Conservation (phyloP, 1,140 invertebrate species). For the Saccostrea cuccullata region DNA sequence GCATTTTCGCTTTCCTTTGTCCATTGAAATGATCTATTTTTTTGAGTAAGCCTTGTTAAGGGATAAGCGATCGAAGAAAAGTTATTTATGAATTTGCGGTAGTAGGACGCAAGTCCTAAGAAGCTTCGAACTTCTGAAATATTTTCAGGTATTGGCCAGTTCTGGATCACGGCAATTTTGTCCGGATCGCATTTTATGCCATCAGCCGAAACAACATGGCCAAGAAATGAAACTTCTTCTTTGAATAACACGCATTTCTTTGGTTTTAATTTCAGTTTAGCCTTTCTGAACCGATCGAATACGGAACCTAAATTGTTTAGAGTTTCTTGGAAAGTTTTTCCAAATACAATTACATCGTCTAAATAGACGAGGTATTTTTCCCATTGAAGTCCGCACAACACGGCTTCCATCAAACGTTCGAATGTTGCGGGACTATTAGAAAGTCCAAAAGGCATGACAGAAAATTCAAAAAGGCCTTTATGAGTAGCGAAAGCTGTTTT, state of each 20-base stretch:
- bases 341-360: constrained; percentile 36
- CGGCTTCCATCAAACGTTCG: constrained; percentile 48
- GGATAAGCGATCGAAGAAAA: constrained; percentile 47
- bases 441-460: constrained; percentile 34
- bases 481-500: too few relatives aligned
- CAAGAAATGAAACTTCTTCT: constrained; percentile 64
- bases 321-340: constrained; percentile 41
- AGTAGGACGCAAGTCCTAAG: constrained; percentile 66
- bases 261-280: constrained; percentile 64
- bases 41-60: constrained; percentile 46
- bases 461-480: too few relatives aligned
- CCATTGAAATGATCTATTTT: constrained; percentile 12
- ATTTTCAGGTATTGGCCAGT: constrained; percentile 67
- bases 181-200: constrained; percentile 66
- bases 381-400: constrained; percentile 28
- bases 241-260: constrained; percentile 66
- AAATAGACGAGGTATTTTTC: constrained; percentile 22
- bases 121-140: constrained; percentile 69
- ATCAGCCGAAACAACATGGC: constrained; percentile 65
- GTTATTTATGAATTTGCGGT: constrained; percentile 64
- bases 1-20: not conserved
- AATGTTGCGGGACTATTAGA: constrained; percentile 49
- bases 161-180: constrained; percentile 69
- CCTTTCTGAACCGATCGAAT: constrained; percentile 57
- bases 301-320: constrained; percentile 63